Conservation (phyloP, 1,140 invertebrate genomes). For the Stegodyphus mimosarum region DNA sequence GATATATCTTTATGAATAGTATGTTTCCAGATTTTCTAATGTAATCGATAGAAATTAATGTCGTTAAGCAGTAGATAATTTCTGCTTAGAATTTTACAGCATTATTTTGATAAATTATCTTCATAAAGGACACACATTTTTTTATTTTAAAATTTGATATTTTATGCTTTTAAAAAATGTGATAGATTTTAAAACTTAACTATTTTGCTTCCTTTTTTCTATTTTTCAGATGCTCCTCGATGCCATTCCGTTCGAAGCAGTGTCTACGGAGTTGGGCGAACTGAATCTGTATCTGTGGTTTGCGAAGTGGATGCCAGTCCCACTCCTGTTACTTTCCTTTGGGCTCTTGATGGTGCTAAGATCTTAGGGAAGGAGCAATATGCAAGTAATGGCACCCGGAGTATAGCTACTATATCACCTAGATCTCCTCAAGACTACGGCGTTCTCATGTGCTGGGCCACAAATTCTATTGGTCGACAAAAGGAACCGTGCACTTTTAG, state of each 20-base stretch:
- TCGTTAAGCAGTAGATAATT: no score
- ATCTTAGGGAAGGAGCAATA: constrained; percentile 7
- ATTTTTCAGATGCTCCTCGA: constrained; percentile 63
- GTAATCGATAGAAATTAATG: no score
- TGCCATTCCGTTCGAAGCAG: constrained; percentile 63
- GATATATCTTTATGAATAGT: no score
- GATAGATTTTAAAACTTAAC: no score
- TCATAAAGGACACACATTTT: no score
- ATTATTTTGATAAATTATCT: no score
- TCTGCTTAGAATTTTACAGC: no score
- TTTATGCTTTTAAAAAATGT: no score
- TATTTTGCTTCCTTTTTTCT: neutral
- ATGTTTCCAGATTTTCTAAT: no score
- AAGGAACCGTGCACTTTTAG: constrained; percentile 81
- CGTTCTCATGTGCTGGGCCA: constrained; percentile 86
- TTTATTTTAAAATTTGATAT: no score
- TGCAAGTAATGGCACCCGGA: constrained; percentile 30
- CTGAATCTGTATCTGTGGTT: constrained; percentile 64
- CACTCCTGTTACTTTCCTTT: constrained; percentile 58
- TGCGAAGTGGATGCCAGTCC: constrained; percentile 64
- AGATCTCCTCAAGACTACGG: constrained; percentile 78
- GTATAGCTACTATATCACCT: constrained; percentile 71
- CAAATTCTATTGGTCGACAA: constrained; percentile 83
- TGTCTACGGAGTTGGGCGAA: constrained; percentile 63
- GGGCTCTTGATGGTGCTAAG: constrained; percentile 62